A percentile compares a stretch with the other conserved stretches of the same genome.
These are phyloP conservation scores for Acronicta psi DNA, from an alignment of 2,888 invertebrate species.

Conservation along the genomic window DNA sequence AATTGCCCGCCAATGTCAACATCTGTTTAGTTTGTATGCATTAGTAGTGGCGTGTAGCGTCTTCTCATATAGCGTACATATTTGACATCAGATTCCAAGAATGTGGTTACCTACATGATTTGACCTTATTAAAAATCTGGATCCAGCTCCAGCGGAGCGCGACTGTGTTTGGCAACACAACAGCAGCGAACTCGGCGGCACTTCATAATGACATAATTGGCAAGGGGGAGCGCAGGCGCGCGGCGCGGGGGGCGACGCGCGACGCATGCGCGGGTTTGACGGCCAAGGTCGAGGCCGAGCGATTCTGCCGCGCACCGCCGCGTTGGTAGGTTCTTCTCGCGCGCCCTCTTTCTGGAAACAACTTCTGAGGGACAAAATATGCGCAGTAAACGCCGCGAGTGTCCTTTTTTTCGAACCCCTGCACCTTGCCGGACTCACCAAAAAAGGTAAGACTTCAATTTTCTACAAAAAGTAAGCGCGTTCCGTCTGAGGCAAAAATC, in stretches of 20 bases:
- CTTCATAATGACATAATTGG: conserved; percentile 88
- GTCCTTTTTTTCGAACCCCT: conserved; percentile 53
- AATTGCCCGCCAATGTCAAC: conserved; percentile 20
- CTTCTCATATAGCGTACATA: conserved; percentile 21
- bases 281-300: conserved; percentile 89
- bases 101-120: conserved; percentile 45
- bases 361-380: conserved; percentile 70
- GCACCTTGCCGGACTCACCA: conserved; percentile 36
- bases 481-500: conserved; percentile 53
- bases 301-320: conserved; percentile 87
- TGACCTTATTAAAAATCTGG: conserved; percentile 64
- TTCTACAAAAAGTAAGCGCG: conserved; percentile 33
- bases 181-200: conserved; percentile 67
- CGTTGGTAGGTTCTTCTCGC: conserved; percentile 80
- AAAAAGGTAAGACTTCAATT: conserved; percentile 67
- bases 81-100: conserved; percentile 29
- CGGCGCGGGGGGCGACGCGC: conserved; percentile 72
- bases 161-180: conserved; percentile 83
- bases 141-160: conserved; percentile 75
- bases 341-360: conserved; percentile 78
- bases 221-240: conserved; percentile 67
- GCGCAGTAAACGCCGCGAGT: conserved; percentile 81
- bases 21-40: conserved; percentile 16
- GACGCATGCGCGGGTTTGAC: conserved; percentile 88
- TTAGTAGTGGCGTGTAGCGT: conserved; percentile 5